phyloP scores from a whole-genome alignment of 2,113 vertebrate species.

The Podarcis raffonei region DNA sequence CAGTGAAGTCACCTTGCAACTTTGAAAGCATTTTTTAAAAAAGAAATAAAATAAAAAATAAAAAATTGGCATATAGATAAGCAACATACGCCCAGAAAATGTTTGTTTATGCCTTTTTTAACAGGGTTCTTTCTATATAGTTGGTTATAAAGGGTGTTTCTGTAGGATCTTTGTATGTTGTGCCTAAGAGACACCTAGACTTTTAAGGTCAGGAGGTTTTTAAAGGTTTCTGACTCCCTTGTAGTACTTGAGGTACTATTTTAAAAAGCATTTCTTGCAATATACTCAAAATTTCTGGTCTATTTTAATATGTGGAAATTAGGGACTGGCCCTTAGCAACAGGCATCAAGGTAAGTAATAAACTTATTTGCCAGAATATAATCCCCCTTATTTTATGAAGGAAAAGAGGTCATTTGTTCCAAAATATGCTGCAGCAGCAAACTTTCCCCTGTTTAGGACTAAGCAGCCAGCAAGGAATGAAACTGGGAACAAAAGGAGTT shows the following conservation, averaged over 20 bases:
- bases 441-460: not conserved
- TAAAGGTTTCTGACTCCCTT: not conserved
- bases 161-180: slow-evolving; percentile 34
- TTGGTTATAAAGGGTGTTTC: slow-evolving; percentile 40
- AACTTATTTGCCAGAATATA: not conserved
- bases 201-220: not conserved
- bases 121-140: slow-evolving; percentile 36
- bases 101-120: slow-evolving; percentile 36
- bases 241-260: not conserved
- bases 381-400: not conserved
- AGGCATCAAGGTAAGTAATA: not conserved
- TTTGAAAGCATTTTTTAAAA: slow-evolving; percentile 35
- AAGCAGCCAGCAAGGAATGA: no score
- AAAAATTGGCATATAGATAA: slow-evolving; percentile 47
- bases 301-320: not conserved
- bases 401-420: not conserved
- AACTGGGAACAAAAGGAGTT: no score
- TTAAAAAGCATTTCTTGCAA: slow-evolving; percentile 14
- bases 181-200: slow-evolving; percentile 25
- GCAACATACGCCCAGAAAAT: slow-evolving; percentile 33
- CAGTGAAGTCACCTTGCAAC: slow-evolving; percentile 35
- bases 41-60: not conserved
- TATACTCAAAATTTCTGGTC: not conserved
- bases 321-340: not conserved
- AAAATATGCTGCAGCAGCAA: not conserved